Evolutionary conservation across 2,888 invertebrate species (phyloP).

Genomic region (Petrolisthes cinctipes): DNA sequence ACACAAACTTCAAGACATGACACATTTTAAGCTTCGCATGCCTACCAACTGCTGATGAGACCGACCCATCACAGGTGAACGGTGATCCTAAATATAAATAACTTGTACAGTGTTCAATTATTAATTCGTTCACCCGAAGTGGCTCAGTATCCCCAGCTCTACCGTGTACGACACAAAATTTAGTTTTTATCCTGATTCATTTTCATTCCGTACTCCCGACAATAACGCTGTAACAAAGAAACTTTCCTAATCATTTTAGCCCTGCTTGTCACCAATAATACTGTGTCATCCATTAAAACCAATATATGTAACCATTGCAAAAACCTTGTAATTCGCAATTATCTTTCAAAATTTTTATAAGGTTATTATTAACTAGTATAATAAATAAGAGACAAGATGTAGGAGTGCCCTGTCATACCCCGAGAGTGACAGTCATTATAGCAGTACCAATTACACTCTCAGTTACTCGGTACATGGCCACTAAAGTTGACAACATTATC

Average conservation of each 20-base stretch:
- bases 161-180: slow-evolving; percentile 3
- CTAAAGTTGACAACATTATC: slow-evolving; percentile 20
- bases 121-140: background rate
- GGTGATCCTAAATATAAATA: slow-evolving; percentile 30
- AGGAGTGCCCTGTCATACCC: slow-evolving; percentile 4
- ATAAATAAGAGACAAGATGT: slow-evolving; percentile 26
- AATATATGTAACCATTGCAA: background rate
- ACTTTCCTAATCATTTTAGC: background rate
- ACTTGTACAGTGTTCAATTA: background rate
- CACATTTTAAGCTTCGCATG: slow-evolving; percentile 13
- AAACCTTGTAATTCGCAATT: background rate
- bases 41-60: slow-evolving; percentile 12
- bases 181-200: background rate
- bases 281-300: slow-evolving; percentile 8
- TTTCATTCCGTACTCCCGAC: slow-evolving; percentile 8
- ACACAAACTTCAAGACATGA: slow-evolving; percentile 24
- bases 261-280: background rate
- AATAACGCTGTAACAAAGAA: background rate
- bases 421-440: slow-evolving; percentile 2
- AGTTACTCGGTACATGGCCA: slow-evolving; percentile 18
- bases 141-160: slow-evolving; percentile 17
- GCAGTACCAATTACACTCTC: background rate
- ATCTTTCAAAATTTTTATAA: slow-evolving; percentile 11
- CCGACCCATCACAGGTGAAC: slow-evolving; percentile 25
- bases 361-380: slow-evolving; percentile 22